phyloP scores from a whole-genome alignment of 2,113 vertebrate genomes.

The Orcinus orca region DNA sequence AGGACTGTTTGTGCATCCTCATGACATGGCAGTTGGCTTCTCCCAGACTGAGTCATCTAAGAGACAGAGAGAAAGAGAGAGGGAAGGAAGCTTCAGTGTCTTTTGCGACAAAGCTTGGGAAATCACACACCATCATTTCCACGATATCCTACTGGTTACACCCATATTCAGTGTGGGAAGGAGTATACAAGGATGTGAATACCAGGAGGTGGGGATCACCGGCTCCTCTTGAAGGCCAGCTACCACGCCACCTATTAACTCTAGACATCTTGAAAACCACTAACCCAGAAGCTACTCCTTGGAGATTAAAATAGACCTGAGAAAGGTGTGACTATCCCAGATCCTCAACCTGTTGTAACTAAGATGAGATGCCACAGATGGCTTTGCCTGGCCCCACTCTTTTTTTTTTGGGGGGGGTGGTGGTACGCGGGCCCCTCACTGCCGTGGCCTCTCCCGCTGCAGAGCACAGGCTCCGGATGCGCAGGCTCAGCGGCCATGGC shows the following conservation, averaged over 20 bases:
- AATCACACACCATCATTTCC: not conserved
- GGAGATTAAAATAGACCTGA: not conserved
- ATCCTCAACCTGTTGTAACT: accelerated
- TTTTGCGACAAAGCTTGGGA: not conserved
- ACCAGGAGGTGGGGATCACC: accelerated
- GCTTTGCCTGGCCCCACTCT: too few species aligned
- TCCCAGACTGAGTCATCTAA: not conserved
- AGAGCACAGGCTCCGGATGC: too few species aligned
- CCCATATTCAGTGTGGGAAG: not conserved
- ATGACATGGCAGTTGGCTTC: not conserved
- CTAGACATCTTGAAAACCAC: not conserved
- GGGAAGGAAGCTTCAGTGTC: not conserved
- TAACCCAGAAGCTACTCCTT: too few species aligned
- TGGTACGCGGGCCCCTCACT: too few species aligned
- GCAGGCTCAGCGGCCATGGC: too few species aligned
- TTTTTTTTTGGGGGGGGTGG: too few species aligned
- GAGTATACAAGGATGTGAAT: accelerated
- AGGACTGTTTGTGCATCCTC: not conserved
- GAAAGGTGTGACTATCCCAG: not conserved
- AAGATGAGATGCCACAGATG: not conserved
- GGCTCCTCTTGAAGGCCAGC: not conserved
- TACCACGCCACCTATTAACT: not conserved
- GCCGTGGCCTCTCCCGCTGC: too few species aligned
- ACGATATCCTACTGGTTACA: not conserved
- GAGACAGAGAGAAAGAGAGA: not conserved